These are phyloP conservation scores for Lasiurus borealis DNA, from an alignment of 2,113 vertebrate genomes.

Conservation along the genomic window DNA sequence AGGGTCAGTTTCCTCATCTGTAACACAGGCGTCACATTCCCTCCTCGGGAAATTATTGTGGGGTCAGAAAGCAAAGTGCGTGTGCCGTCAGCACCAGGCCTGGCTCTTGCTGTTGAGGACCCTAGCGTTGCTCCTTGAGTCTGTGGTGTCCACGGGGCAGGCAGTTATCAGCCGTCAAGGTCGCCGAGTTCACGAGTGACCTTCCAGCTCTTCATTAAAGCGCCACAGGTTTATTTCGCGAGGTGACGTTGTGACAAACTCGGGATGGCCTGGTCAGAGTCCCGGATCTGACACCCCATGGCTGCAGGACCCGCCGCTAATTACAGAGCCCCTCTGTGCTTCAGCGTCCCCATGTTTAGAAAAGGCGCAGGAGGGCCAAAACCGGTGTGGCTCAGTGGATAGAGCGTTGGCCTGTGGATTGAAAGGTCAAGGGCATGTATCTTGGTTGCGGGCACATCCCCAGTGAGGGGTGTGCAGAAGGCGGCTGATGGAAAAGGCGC, in stretches of 20 bases:
- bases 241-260: background rate
- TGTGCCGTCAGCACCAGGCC: background rate
- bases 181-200: background rate
- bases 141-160: fast-evolving
- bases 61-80: background rate
- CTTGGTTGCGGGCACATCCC: too few relatives aligned
- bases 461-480: too few relatives aligned
- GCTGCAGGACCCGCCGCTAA: background rate
- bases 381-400: too few relatives aligned
- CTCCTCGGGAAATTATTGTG: background rate
- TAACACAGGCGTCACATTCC: background rate
- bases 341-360: background rate
- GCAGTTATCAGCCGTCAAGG: background rate
- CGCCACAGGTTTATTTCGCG: background rate
- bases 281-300: background rate
- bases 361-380: background rate
- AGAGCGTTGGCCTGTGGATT: too few relatives aligned
- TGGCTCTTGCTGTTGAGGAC: too few relatives aligned
- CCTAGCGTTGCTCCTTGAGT: background rate
- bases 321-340: background rate
- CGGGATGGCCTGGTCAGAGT: background rate
- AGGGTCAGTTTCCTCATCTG: background rate
- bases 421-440: too few relatives aligned
- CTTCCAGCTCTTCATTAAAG: background rate
- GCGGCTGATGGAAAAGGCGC: too few relatives aligned